Percentiles rank a stretch among this genome's conserved stretches.
Evolutionary conservation across 1,140 invertebrate species (phyloP).

Genomic region (Drosophila subobscura): DNA sequence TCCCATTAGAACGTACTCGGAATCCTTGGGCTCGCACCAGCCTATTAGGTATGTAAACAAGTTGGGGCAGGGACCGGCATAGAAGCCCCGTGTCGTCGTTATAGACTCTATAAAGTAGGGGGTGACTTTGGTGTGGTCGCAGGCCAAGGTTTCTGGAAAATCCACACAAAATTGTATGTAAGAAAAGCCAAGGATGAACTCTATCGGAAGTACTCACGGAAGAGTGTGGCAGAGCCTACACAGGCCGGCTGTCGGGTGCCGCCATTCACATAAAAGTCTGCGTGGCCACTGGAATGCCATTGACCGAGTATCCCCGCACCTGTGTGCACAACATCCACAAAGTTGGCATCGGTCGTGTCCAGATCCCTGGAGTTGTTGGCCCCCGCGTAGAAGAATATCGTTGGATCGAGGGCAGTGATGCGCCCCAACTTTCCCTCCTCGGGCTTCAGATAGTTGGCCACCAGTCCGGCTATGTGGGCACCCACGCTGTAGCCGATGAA

Average conservation of each 20-base stretch:
- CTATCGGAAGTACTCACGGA: constrained; percentile 86
- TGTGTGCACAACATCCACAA: constrained; percentile 95
- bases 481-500: constrained; percentile 93
- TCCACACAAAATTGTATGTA: not conserved
- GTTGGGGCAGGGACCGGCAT: constrained; percentile 91
- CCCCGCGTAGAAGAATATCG: constrained; percentile 92
- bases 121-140: constrained; percentile 94
- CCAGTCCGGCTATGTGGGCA: constrained; percentile 92
- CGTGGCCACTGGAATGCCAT: constrained; percentile 93
- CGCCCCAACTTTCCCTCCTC: constrained; percentile 88
- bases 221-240: constrained; percentile 88
- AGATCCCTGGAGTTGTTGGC: constrained; percentile 91
- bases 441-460: constrained; percentile 89
- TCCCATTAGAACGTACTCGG: constrained; percentile 92
- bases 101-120: constrained; percentile 95
- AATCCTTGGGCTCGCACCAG: constrained; percentile 90
- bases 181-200: not conserved
- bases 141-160: constrained; percentile 90
- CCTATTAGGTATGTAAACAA: constrained; percentile 91
- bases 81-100: constrained; percentile 90
- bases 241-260: constrained; percentile 95
- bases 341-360: constrained; percentile 92
- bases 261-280: constrained; percentile 95
- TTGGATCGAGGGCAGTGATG: constrained; percentile 93
- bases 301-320: constrained; percentile 93